Conservation (phyloP, 2,797 vertebrate genomes). For the Gastrophryne carolinensis region DNA sequence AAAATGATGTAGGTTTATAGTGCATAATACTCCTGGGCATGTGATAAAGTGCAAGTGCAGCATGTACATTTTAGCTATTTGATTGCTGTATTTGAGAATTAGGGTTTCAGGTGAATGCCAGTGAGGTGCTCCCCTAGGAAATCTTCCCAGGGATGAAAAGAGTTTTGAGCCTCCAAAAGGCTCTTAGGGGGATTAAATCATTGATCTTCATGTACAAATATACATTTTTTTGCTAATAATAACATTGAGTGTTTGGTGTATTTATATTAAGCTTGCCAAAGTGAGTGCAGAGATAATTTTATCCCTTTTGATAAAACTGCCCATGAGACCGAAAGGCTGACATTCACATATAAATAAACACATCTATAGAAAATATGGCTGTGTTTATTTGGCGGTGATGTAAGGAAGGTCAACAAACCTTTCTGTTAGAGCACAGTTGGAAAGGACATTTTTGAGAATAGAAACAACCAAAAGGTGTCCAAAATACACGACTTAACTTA, state of each 20-base stretch:
- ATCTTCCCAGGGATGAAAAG: conserved; percentile 31
- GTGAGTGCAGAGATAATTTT: conserved; percentile 39
- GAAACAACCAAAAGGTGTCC: conserved; percentile 31
- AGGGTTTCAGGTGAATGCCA: background rate
- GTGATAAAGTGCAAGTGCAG: too few species aligned
- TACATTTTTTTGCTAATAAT: conserved; percentile 41
- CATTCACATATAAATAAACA: conserved; percentile 45
- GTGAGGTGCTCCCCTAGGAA: conserved; percentile 16
- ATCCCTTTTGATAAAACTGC: conserved; percentile 23
- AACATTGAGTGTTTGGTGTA: conserved; percentile 43
- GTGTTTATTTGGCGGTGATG: conserved; percentile 44
- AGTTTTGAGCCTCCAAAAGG: conserved; percentile 35
- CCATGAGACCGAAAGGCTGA: conserved; percentile 24
- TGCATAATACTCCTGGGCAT: too few species aligned
- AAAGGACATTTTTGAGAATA: conserved; percentile 19
- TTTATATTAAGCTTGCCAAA: conserved; percentile 41
- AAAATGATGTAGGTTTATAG: too few species aligned
- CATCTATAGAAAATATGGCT: conserved; percentile 32
- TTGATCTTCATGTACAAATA: conserved; percentile 48
- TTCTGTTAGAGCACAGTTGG: conserved; percentile 36
- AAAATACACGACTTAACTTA: conserved; percentile 26
- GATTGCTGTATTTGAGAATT: conserved; percentile 42
- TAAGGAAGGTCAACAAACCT: conserved; percentile 40
- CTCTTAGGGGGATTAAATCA: conserved; percentile 27
- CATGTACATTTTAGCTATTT: conserved; percentile 7